Evolutionary conservation across 2,888 invertebrate genomes (phyloP).

Genomic region (Smittia sp.): DNA sequence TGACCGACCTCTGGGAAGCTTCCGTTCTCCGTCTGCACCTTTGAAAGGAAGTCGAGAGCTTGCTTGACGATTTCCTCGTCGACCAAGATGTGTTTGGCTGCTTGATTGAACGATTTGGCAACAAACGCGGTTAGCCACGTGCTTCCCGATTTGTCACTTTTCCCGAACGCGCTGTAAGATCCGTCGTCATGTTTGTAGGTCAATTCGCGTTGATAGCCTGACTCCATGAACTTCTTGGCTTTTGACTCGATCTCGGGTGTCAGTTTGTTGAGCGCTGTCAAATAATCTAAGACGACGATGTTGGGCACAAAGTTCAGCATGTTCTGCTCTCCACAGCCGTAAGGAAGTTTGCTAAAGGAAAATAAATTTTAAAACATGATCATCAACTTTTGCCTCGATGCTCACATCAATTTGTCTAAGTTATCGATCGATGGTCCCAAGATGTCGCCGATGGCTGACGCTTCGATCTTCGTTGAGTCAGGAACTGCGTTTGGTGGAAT

Average conservation of each 20-base stretch:
- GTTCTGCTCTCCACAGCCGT: constrained; percentile 71
- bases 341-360: constrained; percentile 61
- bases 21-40: constrained; percentile 66
- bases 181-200: constrained; percentile 72
- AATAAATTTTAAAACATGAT: neutral
- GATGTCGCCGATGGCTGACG: constrained; percentile 64
- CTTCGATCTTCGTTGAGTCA: constrained; percentile 64
- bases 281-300: constrained; percentile 64
- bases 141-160: constrained; percentile 58
- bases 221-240: constrained; percentile 53
- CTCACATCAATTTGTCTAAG: constrained; percentile 59
- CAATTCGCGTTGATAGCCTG: constrained; percentile 76
- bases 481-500: constrained; percentile 66
- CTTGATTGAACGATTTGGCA: constrained; percentile 67
- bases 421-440: constrained; percentile 62
- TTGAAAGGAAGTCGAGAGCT: constrained; percentile 66
- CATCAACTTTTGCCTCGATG: neutral
- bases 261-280: constrained; percentile 65
- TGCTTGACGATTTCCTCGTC: constrained; percentile 62
- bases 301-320: constrained; percentile 66
- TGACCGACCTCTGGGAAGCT: constrained; percentile 73
- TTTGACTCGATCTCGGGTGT: constrained; percentile 64
- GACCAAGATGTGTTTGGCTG: constrained; percentile 63
- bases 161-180: constrained; percentile 79
- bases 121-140: constrained; percentile 77